phyloP scores from a whole-genome alignment of 2,888 invertebrate species.

The Serripes groenlandicus region DNA sequence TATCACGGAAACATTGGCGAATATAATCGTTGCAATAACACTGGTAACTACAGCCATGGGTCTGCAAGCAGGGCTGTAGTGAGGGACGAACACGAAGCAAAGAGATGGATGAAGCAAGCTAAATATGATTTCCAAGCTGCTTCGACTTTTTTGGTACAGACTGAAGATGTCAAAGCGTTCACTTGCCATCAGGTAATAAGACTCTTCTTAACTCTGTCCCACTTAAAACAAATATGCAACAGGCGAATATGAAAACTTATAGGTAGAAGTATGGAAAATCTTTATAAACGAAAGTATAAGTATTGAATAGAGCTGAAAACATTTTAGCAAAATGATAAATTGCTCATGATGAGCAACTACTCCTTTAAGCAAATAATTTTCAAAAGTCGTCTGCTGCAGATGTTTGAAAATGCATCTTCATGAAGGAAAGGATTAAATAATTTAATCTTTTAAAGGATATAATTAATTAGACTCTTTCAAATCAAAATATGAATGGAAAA shows the following conservation, averaged over 20 bases:
- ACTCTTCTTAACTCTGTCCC: background rate
- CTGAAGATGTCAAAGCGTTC: conserved; percentile 37
- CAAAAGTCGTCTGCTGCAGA: background rate
- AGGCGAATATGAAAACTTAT: background rate
- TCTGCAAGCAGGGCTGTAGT: background rate
- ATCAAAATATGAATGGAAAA: background rate
- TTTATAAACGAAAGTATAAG: too few relatives aligned
- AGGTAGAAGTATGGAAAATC: too few relatives aligned
- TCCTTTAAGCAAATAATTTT: background rate
- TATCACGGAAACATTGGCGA: conserved; percentile 27
- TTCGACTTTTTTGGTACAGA: background rate
- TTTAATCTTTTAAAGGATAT: background rate
- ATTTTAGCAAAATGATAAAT: too few relatives aligned
- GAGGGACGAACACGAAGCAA: conserved; percentile 40
- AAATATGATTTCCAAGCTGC: conserved; percentile 61
- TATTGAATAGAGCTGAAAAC: too few relatives aligned
- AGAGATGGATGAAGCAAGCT: conserved; percentile 65
- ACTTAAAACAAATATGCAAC: background rate
- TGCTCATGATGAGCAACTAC: too few relatives aligned
- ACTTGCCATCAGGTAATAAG: conserved; percentile 65
- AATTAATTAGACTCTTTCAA: background rate
- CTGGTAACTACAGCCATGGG: conserved; percentile 29
- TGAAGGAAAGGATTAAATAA: background rate
- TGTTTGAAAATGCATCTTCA: background rate
- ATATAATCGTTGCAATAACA: conserved; percentile 12